These are phyloP conservation scores for Polymixis lichenea DNA, from an alignment of 2,888 invertebrate species.

Conservation along the genomic window DNA sequence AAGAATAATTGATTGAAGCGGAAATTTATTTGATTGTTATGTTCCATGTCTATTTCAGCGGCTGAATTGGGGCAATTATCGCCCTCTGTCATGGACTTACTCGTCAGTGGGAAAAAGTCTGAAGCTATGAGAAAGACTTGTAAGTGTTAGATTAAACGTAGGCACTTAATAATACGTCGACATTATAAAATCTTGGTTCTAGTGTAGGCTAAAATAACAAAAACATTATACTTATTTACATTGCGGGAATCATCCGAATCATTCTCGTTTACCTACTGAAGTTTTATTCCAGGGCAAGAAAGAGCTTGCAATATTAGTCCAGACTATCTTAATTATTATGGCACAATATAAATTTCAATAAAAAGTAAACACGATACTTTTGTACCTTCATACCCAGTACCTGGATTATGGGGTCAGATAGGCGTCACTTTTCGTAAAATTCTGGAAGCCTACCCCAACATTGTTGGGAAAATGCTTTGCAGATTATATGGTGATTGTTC, in stretches of 20 bases:
- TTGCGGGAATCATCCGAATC: not conserved
- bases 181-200: not conserved
- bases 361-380: not conserved
- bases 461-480: not conserved
- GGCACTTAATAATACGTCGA: not conserved
- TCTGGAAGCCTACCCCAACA: not conserved
- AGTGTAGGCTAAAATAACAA: not conserved
- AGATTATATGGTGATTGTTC: not conserved
- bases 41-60: slow-evolving; percentile 13
- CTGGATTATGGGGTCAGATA: not conserved
- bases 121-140: not conserved
- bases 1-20: not conserved
- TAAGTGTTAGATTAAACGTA: not conserved
- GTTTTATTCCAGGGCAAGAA: not conserved
- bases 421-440: no score
- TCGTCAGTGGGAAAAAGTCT: not conserved
- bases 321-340: not conserved
- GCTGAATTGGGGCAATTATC: slow-evolving; percentile 17
- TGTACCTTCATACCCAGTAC: not conserved
- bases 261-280: not conserved
- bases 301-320: not conserved
- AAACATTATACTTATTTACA: not conserved
- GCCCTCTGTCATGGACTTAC: slow-evolving; percentile 26
- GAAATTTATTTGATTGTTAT: not conserved
- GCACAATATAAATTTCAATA: not conserved